phyloP scores from a whole-genome alignment of 2,113 vertebrate species.

The Lucifuga dentata region DNA sequence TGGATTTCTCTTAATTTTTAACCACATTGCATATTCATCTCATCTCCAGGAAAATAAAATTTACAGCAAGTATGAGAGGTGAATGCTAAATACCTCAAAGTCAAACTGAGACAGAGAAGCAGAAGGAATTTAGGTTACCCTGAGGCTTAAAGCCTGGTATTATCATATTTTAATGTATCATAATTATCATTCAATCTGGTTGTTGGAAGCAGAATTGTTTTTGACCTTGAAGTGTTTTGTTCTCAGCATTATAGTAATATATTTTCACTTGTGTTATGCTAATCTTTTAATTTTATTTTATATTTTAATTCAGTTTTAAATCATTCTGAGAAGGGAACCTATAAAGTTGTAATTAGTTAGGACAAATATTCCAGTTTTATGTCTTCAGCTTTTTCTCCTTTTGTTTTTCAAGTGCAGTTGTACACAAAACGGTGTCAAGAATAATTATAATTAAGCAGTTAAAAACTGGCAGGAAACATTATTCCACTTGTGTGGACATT shows the following conservation, averaged over 20 bases:
- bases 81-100: conserved; percentile 74
- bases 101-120: conserved; percentile 52
- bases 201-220: conserved; percentile 51
- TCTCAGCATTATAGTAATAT: conserved; percentile 62
- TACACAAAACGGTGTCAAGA: conserved; percentile 53
- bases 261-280: conserved; percentile 67
- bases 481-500: conserved; percentile 39
- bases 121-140: conserved; percentile 47
- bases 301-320: conserved; percentile 63
- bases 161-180: conserved; percentile 70
- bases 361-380: conserved; percentile 51
- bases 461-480: conserved; percentile 14
- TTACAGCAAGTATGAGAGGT: conserved; percentile 55
- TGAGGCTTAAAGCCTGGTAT: conserved; percentile 48
- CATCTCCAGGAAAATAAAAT: conserved; percentile 54
- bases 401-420: conserved; percentile 43
- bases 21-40: conserved; percentile 52
- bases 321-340: conserved; percentile 58
- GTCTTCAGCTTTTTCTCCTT: conserved; percentile 38
- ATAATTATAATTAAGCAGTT: conserved; percentile 47
- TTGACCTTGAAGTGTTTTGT: conserved; percentile 60
- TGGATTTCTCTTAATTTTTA: conserved; percentile 58
- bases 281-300: conserved; percentile 52
- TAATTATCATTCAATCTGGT: conserved; percentile 67
- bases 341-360: conserved; percentile 75